Evolutionary conservation across 2,797 vertebrate genomes (phyloP).

Genomic region (Aplochiton taeniatus): DNA sequence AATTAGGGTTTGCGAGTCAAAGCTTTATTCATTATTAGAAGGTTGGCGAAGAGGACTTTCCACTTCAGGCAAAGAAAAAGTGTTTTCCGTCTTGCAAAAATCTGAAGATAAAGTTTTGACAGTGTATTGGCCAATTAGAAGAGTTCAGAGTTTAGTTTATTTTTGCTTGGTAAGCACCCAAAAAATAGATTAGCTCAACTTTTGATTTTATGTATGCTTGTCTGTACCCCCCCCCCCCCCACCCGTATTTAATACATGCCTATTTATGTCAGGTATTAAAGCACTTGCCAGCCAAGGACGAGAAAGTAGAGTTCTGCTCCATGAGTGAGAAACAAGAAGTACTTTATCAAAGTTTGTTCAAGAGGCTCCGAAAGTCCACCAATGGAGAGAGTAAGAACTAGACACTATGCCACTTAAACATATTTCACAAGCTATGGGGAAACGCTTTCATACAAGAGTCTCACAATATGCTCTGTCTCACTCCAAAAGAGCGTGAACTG

Average conservation of each 20-base stretch:
- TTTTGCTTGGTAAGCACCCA: too few species aligned
- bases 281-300: constrained; percentile 89
- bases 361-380: constrained; percentile 80
- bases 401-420: background rate
- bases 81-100: too few species aligned
- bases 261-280: constrained; percentile 80
- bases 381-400: constrained; percentile 78
- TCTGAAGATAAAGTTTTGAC: too few species aligned
- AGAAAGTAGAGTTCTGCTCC: constrained; percentile 81
- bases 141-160: too few species aligned
- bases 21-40: too few species aligned
- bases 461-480: background rate
- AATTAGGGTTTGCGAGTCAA: too few species aligned
- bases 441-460: background rate
- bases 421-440: background rate
- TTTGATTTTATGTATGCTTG: too few species aligned
- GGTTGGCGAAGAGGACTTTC: too few species aligned
- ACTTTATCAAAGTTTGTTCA: constrained; percentile 83
- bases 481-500: constrained; percentile 83
- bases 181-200: too few species aligned
- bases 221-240: too few species aligned
- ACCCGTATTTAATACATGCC: background rate
- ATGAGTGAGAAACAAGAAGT: constrained; percentile 90
- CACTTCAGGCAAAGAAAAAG: too few species aligned
- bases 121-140: too few species aligned